Percentiles rank a stretch among this genome's conserved stretches.
Evolutionary conservation across 2,888 invertebrate species (phyloP).

Genomic region (Idaea biselata): DNA sequence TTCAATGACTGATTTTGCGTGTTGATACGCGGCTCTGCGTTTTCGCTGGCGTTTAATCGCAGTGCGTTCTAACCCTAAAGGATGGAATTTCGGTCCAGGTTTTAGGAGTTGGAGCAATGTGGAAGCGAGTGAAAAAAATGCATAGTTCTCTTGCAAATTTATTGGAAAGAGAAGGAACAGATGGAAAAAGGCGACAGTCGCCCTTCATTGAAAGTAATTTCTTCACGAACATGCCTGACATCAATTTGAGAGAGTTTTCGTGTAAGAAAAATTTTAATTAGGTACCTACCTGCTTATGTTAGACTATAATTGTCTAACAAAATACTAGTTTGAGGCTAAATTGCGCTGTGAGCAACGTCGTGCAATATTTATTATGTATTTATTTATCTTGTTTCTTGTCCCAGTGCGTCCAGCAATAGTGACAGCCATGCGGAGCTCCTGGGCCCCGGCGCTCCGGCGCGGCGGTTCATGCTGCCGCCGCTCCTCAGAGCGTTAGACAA

Average conservation of each 20-base stretch:
- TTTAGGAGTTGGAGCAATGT: slow-evolving; percentile 57
- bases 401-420: slow-evolving; percentile 56
- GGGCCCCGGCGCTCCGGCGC: slow-evolving; percentile 72
- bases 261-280: slow-evolving; percentile 30
- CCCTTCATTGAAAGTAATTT: background rate
- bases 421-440: slow-evolving; percentile 43
- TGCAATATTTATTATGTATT: no score
- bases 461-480: slow-evolving; percentile 81
- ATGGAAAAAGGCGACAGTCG: background rate
- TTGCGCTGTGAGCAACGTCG: no score
- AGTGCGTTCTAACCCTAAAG: no score
- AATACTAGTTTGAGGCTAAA: no score
- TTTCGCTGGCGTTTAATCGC: no score
- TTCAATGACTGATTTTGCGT: no score
- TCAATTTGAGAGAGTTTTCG: slow-evolving; percentile 43
- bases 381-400: background rate
- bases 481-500: slow-evolving; percentile 83
- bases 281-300: no score
- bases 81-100: slow-evolving; percentile 39
- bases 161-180: slow-evolving; percentile 15
- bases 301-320: no score
- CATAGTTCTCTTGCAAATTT: slow-evolving; percentile 22
- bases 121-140: slow-evolving; percentile 59
- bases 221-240: slow-evolving; percentile 15
- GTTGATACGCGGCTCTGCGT: no score